Percentiles rank a stretch among this genome's conserved stretches.
Evolutionary conservation across 2,888 invertebrate genomes (phyloP).

Genomic region (Nephrotoma flavescens): DNA sequence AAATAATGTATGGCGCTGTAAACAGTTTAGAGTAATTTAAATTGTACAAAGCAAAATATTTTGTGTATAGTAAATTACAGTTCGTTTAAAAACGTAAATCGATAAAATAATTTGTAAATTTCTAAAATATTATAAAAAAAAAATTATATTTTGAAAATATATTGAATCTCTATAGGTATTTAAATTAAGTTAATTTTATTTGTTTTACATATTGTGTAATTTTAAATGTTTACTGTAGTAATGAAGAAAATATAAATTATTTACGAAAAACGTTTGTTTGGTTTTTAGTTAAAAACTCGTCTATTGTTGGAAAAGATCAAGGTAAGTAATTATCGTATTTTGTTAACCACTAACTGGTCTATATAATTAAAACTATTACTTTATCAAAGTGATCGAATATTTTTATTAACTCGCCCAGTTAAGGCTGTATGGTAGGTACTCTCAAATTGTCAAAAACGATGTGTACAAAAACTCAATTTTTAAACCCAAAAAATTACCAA

Average conservation of each 20-base stretch:
- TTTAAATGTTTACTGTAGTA: background rate
- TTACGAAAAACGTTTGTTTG: background rate
- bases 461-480: no score
- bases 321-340: no score
- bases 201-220: background rate
- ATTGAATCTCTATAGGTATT: background rate
- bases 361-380: no score
- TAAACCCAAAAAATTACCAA: no score
- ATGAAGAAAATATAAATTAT: background rate
- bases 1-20: background rate
- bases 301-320: no score
- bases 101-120: background rate
- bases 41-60: background rate
- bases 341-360: no score
- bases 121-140: background rate
- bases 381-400: no score
- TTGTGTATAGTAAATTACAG: background rate
- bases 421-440: no score
- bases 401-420: no score
- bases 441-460: no score
- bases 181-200: background rate
- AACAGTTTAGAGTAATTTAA: background rate
- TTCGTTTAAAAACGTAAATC: background rate
- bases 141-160: background rate
- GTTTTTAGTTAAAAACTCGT: background rate